A percentile compares a stretch with the other conserved stretches of the same genome.
Conservation (phyloP, 2,113 vertebrate species). For the Ramphastos sulfuratus region DNA sequence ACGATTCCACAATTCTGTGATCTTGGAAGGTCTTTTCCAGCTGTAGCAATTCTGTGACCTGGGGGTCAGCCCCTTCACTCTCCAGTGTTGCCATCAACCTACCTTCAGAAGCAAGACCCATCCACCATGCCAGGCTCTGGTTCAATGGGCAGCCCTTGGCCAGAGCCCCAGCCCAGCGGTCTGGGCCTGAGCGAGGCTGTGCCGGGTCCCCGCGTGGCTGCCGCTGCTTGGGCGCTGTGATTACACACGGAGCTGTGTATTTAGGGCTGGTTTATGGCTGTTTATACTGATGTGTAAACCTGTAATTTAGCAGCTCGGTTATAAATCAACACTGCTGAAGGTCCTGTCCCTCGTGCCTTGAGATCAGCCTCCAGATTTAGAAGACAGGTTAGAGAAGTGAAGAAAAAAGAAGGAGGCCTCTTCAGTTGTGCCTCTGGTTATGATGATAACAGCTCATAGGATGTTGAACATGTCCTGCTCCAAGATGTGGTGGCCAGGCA, state of each 20-base stretch:
- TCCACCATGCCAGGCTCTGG: not conserved
- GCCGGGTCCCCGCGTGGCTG: not conserved
- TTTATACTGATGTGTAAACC: slow-evolving; percentile 64
- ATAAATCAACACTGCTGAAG: slow-evolving; percentile 60
- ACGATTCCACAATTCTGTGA: too few species aligned
- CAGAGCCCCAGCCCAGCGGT: rapidly evolving
- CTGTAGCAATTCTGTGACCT: too few species aligned
- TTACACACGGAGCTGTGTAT: slow-evolving; percentile 23
- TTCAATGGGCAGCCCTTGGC: not conserved
- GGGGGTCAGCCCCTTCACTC: not conserved
- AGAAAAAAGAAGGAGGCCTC: not conserved
- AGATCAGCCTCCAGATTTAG: slow-evolving; percentile 60
- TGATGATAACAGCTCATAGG: not conserved
- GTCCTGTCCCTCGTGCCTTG: slow-evolving; percentile 41
- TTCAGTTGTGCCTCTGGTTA: slow-evolving; percentile 22
- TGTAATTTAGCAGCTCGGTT: slow-evolving; percentile 60
- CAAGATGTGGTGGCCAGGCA: rapidly evolving
- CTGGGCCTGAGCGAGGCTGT: rapidly evolving
- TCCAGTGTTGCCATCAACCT: rapidly evolving
- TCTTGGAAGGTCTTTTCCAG: too few species aligned
- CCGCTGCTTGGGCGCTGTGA: slow-evolving; percentile 26
- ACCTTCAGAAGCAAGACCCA: not conserved
- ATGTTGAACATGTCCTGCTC: not conserved
- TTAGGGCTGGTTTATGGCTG: slow-evolving; percentile 59
- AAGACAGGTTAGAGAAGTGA: not conserved